These are phyloP conservation scores for Valencia hispanica DNA, from an alignment of 2,797 vertebrate species.

Conservation along the genomic window DNA sequence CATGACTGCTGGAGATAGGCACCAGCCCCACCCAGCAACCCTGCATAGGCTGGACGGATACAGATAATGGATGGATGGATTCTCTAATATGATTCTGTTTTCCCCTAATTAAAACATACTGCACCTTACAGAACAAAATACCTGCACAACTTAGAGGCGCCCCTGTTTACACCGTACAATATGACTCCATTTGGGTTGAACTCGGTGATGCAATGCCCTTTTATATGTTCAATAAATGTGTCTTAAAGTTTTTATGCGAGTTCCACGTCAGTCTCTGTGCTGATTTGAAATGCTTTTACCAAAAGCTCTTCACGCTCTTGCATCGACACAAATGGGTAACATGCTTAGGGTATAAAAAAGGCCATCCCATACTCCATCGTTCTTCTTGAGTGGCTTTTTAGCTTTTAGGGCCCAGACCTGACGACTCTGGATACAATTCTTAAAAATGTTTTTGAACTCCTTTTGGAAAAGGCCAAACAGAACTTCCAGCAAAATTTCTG, in stretches of 20 bases:
- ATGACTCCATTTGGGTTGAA: not conserved
- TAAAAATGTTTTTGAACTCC: not conserved
- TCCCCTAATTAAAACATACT: not conserved
- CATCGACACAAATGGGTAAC: not conserved
- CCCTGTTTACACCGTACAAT: not conserved
- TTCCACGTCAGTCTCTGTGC: not conserved
- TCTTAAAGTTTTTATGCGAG: not conserved
- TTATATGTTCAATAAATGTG: not conserved
- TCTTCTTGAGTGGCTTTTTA: not conserved
- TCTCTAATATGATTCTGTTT: not conserved
- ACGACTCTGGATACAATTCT: not conserved
- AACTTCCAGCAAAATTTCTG: not conserved
- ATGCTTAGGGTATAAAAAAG: not conserved
- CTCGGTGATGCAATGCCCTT: not conserved
- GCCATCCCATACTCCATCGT: not conserved
- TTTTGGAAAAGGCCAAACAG: not conserved
- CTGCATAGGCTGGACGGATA: too few relatives aligned
- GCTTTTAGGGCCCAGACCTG: not conserved
- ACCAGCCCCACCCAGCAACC: too few relatives aligned
- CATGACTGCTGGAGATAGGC: too few relatives aligned
- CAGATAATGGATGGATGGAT: too few relatives aligned
- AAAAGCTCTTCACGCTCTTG: not conserved
- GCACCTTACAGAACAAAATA: not conserved
- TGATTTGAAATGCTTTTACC: conserved; percentile 10
- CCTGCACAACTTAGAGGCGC: not conserved